Conservation (phyloP, 2,797 vertebrate species). For the Pitangus sulphuratus region DNA sequence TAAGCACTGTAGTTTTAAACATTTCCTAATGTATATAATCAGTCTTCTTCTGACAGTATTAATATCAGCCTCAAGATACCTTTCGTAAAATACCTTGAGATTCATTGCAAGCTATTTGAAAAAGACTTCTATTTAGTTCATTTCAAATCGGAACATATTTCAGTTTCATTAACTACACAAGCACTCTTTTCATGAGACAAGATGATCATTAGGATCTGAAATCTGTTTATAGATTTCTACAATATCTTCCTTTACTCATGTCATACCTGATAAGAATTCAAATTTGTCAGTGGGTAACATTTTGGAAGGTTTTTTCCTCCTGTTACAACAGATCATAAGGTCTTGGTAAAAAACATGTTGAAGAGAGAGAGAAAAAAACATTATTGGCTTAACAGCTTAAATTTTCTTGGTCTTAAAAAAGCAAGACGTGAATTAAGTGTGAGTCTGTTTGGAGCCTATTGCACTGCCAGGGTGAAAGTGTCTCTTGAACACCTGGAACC, state of each 20-base stretch:
- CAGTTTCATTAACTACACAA: background rate
- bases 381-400: background rate
- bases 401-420: background rate
- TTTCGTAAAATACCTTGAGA: background rate
- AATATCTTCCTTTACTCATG: background rate
- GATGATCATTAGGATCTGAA: background rate
- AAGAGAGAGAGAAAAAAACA: background rate
- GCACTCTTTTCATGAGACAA: background rate
- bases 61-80: background rate
- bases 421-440: background rate
- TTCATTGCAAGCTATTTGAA: background rate
- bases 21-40: background rate
- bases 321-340: background rate
- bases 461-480: background rate
- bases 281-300: background rate
- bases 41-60: background rate
- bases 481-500: background rate
- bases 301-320: background rate
- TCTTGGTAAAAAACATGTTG: background rate
- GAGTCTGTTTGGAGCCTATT: background rate
- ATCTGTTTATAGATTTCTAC: background rate
- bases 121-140: background rate
- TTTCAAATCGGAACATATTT: background rate
- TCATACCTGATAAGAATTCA: background rate
- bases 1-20: background rate